Conservation (phyloP, 2,113 vertebrate genomes). For the Tupaia chinensis region DNA sequence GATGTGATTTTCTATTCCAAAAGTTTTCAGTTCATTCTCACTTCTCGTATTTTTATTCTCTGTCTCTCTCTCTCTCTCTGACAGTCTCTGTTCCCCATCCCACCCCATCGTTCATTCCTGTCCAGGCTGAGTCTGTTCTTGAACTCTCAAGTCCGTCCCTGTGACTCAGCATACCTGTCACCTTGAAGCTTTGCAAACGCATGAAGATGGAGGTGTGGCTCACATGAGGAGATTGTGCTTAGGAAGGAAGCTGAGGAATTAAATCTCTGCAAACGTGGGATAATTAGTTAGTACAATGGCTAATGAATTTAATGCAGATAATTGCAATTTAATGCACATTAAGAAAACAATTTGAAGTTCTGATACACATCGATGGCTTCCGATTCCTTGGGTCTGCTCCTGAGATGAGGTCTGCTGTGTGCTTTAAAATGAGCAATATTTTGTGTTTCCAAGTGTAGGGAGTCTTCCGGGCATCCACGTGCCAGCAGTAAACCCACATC, state of each 20-base stretch:
- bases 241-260: not conserved
- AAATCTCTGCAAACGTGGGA: not conserved
- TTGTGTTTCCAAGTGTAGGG: not conserved
- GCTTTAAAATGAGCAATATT: not conserved
- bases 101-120: accelerated
- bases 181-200: not conserved
- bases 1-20: not conserved
- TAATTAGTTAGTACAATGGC: slow-evolving; percentile 39
- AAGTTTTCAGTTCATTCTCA: not conserved
- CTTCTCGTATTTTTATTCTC: not conserved
- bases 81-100: not conserved
- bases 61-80: not conserved
- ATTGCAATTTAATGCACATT: slow-evolving; percentile 65
- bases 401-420: not conserved
- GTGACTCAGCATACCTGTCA: not conserved
- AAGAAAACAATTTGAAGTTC: slow-evolving; percentile 62
- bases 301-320: slow-evolving; percentile 67
- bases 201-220: not conserved
- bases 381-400: not conserved
- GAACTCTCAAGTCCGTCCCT: not conserved
- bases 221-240: not conserved
- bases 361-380: slow-evolving; percentile 22
- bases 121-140: not conserved
- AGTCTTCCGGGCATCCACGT: not conserved
- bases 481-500: not conserved